phyloP scores from a whole-genome alignment of 2,113 vertebrate genomes.

The Lepisosteus osseus region DNA sequence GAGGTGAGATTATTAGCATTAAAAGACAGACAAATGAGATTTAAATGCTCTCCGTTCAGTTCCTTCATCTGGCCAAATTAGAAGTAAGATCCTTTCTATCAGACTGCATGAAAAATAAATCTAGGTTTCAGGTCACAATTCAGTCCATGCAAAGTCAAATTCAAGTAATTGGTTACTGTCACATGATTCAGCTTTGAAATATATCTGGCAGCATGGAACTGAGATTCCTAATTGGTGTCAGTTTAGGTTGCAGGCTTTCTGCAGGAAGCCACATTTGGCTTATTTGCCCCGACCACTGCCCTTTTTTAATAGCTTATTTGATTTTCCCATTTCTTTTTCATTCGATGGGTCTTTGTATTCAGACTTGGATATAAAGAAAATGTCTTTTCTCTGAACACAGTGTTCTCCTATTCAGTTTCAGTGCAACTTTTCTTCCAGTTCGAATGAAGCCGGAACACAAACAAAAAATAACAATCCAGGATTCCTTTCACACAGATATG shows the following conservation, averaged over 20 bases:
- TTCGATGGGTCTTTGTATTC: neutral
- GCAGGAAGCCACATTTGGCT: conserved; percentile 44
- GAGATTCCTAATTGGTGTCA: conserved; percentile 69
- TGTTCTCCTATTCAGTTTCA: too few species aligned
- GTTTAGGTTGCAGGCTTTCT: conserved; percentile 49
- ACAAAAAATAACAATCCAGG: too few species aligned
- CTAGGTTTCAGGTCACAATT: conserved; percentile 67
- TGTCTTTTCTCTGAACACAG: too few species aligned
- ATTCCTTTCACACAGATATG: too few species aligned
- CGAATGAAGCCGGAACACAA: too few species aligned
- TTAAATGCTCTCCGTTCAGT: conserved; percentile 50
- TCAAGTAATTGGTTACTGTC: conserved; percentile 63
- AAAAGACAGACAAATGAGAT: conserved; percentile 46
- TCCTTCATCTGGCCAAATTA: conserved; percentile 46
- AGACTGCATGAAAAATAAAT: conserved; percentile 64
- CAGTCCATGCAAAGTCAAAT: conserved; percentile 63
- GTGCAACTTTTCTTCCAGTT: too few species aligned
- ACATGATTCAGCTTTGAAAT: conserved; percentile 51
- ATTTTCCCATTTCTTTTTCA: conserved; percentile 22
- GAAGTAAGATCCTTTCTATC: conserved; percentile 33
- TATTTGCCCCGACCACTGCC: conserved; percentile 27
- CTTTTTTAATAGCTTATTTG: conserved; percentile 37
- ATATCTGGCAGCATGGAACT: conserved; percentile 46
- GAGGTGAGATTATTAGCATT: conserved; percentile 51
- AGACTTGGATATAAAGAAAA: too few species aligned